phyloP scores from a whole-genome alignment of 1,140 invertebrate genomes.

The Luehdorfia chinensis region DNA sequence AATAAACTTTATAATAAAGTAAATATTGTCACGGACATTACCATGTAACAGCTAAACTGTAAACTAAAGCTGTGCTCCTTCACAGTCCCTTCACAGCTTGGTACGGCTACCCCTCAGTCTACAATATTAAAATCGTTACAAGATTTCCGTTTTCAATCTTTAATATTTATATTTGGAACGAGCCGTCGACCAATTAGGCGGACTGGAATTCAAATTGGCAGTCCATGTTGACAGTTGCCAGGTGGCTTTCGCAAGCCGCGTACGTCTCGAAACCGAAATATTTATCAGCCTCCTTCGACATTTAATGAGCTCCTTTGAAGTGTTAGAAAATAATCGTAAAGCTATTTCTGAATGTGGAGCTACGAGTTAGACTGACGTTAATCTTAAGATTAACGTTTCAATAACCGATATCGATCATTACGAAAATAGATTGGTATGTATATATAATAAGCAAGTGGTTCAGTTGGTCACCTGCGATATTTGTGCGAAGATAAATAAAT shows the following conservation, averaged over 20 bases:
- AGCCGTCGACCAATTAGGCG: conserved; percentile 56
- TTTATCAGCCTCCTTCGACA: conserved; percentile 43
- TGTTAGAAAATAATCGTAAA: conserved; percentile 59
- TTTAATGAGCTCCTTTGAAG: conserved; percentile 71
- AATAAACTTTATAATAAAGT: too few relatives aligned
- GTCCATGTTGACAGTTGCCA: conserved; percentile 59
- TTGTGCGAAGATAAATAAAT: too few relatives aligned
- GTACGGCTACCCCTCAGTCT: too few relatives aligned
- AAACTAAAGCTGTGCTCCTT: too few relatives aligned
- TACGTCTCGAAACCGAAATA: conserved; percentile 41
- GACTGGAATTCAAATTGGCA: conserved; percentile 62
- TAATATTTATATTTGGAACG: conserved; percentile 51
- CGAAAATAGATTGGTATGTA: too few relatives aligned
- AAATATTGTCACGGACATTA: too few relatives aligned
- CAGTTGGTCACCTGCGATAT: too few relatives aligned
- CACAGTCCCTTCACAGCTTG: too few relatives aligned
- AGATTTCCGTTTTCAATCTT: conserved; percentile 35
- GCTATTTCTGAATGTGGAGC: conserved; percentile 44
- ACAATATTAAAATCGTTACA: too few relatives aligned
- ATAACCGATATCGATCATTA: conserved; percentile 25
- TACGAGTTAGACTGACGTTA: conserved; percentile 33
- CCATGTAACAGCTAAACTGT: too few relatives aligned
- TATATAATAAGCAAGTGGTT: too few relatives aligned
- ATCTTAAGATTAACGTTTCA: conserved; percentile 41
- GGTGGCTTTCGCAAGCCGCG: conserved; percentile 38